Evolutionary conservation across 2,113 vertebrate genomes (phyloP), one percentile per base, ranked within the genome.

Genomic region (Willisornis vidua): DNA sequence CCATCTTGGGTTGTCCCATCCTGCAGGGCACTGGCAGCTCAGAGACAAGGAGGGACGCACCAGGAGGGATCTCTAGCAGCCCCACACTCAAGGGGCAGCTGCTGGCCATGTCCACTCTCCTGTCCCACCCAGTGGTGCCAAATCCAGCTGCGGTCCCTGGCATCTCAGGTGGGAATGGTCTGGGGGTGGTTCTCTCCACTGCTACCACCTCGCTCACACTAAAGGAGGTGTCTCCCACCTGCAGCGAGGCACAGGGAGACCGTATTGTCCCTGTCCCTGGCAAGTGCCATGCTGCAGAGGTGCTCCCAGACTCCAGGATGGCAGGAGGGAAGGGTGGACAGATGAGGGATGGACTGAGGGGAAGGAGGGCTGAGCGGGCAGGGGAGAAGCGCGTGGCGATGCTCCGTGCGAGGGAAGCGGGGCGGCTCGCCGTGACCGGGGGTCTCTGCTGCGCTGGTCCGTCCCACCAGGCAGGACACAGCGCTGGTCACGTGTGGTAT

Each of bases 391-490:
- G 55, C 12, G 9, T 84, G 18, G 15, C 28, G 23, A 84, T 87
- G 95, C 89, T 94, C 80, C 26, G 89, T 80, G 89, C 74, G 63
- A 76, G 80, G 94, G 91, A 75, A 87, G 90, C 28, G 37, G 93
- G 94, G 62, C 3, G 35, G 91, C 85, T 95, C 39, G 31, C 89
- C 41, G 61, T 90, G 93, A 93, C 91, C n/a, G 9, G 48, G 92
- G 84, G 54, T 8, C 39, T 84, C 85, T 85, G 92, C 95, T 93
- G 96, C 93, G 67, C 94, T 93, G 96, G 84, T 58, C 83, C 8
- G 4, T 87, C 93, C 92, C 93, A 85, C 95, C 94, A 96, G 94
- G 92, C 93, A 85, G 94, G 83, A 96, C 93, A 89, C 96, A 90
- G 97, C 92, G 76, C 97, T 94, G 96, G 95, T 91, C 96, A 90